Evolutionary conservation across 2,113 vertebrate species (phyloP).

Genomic region (Vidua chalybeata): DNA sequence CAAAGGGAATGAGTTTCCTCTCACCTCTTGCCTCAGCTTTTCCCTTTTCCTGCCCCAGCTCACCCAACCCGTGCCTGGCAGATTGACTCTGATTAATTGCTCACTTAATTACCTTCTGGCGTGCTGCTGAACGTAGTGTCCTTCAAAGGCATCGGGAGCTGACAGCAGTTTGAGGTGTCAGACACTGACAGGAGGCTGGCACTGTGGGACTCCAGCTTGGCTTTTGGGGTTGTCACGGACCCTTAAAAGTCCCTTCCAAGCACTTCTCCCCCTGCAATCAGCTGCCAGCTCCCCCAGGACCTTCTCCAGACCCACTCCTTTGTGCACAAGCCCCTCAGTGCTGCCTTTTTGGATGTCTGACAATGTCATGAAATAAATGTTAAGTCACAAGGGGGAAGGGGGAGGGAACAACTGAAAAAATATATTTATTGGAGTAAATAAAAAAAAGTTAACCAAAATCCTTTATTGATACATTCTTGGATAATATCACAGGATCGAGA

Average conservation of each 20-base stretch:
- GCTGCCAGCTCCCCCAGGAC: not conserved
- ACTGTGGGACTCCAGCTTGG: rapidly evolving
- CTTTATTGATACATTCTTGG: conserved; percentile 88
- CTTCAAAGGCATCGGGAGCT: not conserved
- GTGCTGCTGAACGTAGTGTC: rapidly evolving
- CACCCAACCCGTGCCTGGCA: not conserved
- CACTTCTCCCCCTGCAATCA: not conserved
- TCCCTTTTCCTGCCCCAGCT: not conserved
- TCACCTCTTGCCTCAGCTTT: not conserved
- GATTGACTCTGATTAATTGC: not conserved
- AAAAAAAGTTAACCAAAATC: conserved; percentile 87
- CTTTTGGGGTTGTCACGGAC: not conserved
- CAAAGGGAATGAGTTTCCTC: not conserved
- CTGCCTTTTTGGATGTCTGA: rapidly evolving
- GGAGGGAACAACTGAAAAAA: conserved; percentile 58
- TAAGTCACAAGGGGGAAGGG: conserved; percentile 39
- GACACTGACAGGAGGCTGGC: not conserved
- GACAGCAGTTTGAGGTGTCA: not conserved
- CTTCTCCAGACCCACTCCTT: not conserved
- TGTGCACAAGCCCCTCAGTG: not conserved
- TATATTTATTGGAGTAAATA: conserved; percentile 75
- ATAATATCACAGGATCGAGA: conserved; percentile 83
- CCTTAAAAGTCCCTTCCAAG: not conserved
- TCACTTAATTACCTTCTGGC: not conserved
- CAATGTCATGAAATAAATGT: not conserved